These are phyloP conservation scores for Orientallactaga sibirica DNA, from an alignment of 2,797 vertebrate species.

Conservation along the genomic window DNA sequence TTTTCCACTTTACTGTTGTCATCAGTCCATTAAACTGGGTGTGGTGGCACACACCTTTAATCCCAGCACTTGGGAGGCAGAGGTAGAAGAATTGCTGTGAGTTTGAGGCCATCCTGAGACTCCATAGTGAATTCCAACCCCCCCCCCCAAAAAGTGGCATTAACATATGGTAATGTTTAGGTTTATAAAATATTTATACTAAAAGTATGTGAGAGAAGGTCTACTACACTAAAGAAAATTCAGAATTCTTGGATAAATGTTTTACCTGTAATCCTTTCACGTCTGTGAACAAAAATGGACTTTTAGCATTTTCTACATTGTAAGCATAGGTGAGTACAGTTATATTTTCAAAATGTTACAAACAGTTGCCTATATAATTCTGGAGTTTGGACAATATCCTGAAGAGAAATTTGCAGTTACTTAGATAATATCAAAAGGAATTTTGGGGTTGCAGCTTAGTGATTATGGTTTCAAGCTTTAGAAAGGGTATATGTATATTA, in stretches of 20 bases:
- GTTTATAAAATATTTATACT: conserved; percentile 25
- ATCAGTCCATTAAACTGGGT: not conserved
- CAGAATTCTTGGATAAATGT: not conserved
- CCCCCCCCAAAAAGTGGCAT: not conserved
- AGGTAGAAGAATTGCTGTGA: too few species aligned
- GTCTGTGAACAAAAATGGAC: not conserved
- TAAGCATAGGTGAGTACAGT: conserved; percentile 24
- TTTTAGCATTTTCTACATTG: conserved; percentile 38
- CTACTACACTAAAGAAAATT: not conserved
- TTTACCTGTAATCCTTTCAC: not conserved
- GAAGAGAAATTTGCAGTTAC: conserved; percentile 20
- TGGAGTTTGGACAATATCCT: conserved; percentile 5
- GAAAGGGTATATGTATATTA: not conserved
- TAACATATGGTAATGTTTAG: not conserved
- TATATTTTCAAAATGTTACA: conserved; percentile 23
- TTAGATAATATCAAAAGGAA: not conserved
- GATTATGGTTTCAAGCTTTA: conserved; percentile 2
- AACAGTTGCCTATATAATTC: conserved; percentile 46
- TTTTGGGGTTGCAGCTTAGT: conserved; percentile 14
- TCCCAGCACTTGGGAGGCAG: too few species aligned
- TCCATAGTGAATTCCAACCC: too few species aligned
- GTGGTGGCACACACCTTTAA: too few species aligned
- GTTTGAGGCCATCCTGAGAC: too few species aligned
- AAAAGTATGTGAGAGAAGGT: not conserved
- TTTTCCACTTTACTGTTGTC: not conserved